Base-by-base conservation (phyloP, 2,797 vertebrate genomes). In the Enteromius afrohamiltoni region DNA sequence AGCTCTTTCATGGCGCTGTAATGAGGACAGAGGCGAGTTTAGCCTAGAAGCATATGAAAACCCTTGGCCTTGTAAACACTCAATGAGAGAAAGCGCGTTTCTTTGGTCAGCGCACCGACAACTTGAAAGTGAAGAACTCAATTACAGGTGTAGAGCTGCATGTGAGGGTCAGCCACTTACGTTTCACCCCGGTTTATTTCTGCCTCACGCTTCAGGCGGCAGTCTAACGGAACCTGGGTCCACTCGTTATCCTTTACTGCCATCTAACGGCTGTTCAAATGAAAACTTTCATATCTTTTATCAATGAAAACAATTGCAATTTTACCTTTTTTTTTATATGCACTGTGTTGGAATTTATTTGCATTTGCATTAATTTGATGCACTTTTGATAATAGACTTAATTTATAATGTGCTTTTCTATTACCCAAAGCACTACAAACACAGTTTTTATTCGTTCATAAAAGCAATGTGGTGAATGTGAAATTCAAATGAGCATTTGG, bases 241-340 rank as follows among this genome's bases (percentile, higher is more conserved):
- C 14, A 86, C 71, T 80, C 64, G 26, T 79, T 83, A 90, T 86
- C 89, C 89, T 90, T 69, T 93, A 90, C 90, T 93, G 91, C 93
- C 94, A 94, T 91, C 94, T 95, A 84, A 87, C 92, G 94, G 92
- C 77, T 16, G 3, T 76, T 40, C 8, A 8, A 17, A 34, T 14
- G 11, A 87, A 71, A 21, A n/a, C 3, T 49, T 34, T 3, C 29
- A 64, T 5, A 64, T 3, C 26, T 29, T 6, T 31, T 6, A 7
- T 62, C 58, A 62, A 62, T 29, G 16, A 14, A 62, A 60, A n/a
- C 9, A n/a, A n/a, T n/a, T 58, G 55, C n/a, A 5, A 19, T 6
- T 45, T 45, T 21, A n/a, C n/a, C n/a, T n/a, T n/a, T n/a, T n/a
- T n/a, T n/a, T n/a, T n/a, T n/a, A n/a, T n/a, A n/a, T n/a, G 17